Percentiles rank a stretch among this genome's conserved stretches.
phyloP scores from a whole-genome alignment of 2,113 vertebrate genomes.

The Coptodon bakossiorum region DNA sequence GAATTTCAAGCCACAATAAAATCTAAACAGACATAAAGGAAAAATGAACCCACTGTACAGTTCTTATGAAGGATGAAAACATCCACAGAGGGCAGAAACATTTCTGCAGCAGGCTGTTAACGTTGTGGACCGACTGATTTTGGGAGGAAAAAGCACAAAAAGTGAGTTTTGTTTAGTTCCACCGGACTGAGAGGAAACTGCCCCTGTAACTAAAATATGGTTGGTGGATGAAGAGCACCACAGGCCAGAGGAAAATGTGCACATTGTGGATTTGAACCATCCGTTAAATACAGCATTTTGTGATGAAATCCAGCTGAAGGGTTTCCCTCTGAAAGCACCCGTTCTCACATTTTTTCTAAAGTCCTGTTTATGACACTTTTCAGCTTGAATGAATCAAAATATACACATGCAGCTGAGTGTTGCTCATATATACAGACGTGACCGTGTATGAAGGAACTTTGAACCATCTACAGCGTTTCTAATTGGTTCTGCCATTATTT shows the following conservation, averaged over 20 bases:
- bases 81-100: not conserved
- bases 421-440: not conserved
- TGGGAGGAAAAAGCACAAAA: too few species aligned
- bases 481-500: not conserved
- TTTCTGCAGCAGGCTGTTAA: not conserved
- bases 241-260: not conserved
- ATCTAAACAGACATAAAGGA: rapidly evolving
- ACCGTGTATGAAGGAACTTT: not conserved
- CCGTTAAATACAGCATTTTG: not conserved
- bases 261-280: not conserved
- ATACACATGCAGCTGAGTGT: not conserved
- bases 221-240: not conserved
- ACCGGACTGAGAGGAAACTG: not conserved
- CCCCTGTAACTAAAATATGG: not conserved
- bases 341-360: not conserved
- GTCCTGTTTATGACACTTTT: not conserved
- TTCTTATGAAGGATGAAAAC: not conserved
- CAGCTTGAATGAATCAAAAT: not conserved
- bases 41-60: rapidly evolving
- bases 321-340: not conserved
- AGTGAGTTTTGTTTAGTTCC: not conserved
- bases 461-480: not conserved
- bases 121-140: rapidly evolving
- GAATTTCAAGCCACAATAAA: not conserved
- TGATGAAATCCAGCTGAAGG: not conserved